A percentile compares a stretch with the other conserved stretches of the same genome.
These are phyloP conservation scores for Gonatopus flavifemur DNA, from an alignment of 1,140 invertebrate species.

Conservation along the genomic window DNA sequence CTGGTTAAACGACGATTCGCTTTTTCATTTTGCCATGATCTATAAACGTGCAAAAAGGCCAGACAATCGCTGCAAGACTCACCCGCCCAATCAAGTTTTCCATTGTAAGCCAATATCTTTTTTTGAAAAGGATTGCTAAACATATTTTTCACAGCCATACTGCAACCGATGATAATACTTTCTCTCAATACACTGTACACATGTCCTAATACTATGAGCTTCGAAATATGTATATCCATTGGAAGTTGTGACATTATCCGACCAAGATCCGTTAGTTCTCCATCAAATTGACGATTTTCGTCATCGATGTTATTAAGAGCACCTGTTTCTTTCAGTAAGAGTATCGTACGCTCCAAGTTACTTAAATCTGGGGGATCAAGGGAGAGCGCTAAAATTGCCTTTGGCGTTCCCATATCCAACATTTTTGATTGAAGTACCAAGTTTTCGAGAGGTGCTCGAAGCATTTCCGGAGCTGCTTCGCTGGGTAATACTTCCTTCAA, in stretches of 20 bases:
- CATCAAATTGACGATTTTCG: constrained; percentile 62
- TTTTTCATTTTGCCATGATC: too few species aligned
- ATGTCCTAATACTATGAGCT: constrained; percentile 83
- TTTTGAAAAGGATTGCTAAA: constrained; percentile 73
- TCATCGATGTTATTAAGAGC: constrained; percentile 65
- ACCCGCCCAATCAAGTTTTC: constrained; percentile 81
- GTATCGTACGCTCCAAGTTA: constrained; percentile 78
- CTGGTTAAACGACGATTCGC: too few species aligned
- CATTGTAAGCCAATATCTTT: constrained; percentile 70
- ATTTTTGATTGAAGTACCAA: constrained; percentile 80
- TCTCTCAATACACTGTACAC: constrained; percentile 84
- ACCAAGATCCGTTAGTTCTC: constrained; percentile 86
- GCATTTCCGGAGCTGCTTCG: constrained; percentile 73
- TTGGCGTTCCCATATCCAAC: constrained; percentile 81
- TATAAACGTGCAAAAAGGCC: constrained; percentile 79
- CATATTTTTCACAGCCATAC: constrained; percentile 76
- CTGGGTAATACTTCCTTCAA: constrained; percentile 54
- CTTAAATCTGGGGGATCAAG: constrained; percentile 84
- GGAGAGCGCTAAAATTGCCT: constrained; percentile 76
- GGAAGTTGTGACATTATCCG: constrained; percentile 77
- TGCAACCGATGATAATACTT: constrained; percentile 81
- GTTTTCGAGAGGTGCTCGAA: constrained; percentile 76
- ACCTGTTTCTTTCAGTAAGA: constrained; percentile 83
- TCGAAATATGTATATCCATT: constrained; percentile 76
- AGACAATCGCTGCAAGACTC: constrained; percentile 81